Percentiles rank a stretch among this genome's conserved stretches.
These are phyloP conservation scores for Microctonus brassicae DNA, from an alignment of 2,888 invertebrate species.

Conservation along the genomic window DNA sequence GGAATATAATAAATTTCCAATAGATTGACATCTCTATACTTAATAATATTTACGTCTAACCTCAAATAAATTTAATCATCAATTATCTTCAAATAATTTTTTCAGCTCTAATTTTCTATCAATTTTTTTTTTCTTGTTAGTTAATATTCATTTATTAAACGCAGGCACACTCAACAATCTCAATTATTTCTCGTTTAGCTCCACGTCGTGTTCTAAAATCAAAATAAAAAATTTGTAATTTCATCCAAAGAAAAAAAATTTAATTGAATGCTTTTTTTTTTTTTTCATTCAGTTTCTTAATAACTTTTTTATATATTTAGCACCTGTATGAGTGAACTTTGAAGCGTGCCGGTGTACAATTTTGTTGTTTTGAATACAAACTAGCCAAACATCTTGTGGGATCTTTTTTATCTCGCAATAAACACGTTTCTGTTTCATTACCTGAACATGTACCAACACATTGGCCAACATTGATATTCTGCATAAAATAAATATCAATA, in stretches of 20 bases:
- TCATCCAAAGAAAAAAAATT: background rate
- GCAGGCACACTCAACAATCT: constrained; percentile 66
- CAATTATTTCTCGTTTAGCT: constrained; percentile 63
- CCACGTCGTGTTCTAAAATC: constrained; percentile 62
- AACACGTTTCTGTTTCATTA: constrained; percentile 62
- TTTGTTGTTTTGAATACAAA: constrained; percentile 55
- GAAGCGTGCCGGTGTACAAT: constrained; percentile 65
- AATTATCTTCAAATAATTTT: background rate
- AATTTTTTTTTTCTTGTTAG: background rate
- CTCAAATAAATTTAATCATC: background rate
- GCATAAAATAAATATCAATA: constrained; percentile 11
- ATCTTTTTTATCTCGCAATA: constrained; percentile 62
- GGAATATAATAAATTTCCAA: background rate
- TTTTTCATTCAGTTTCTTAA: background rate
- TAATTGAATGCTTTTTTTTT: background rate
- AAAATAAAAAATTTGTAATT: background rate
- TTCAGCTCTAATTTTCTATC: background rate
- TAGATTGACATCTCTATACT: background rate
- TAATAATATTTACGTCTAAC: background rate
- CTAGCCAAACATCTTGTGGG: constrained; percentile 63
- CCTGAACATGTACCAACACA: constrained; percentile 67
- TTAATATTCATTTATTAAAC: constrained; percentile 48
- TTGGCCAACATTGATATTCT: constrained; percentile 69
- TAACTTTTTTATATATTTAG: constrained; percentile 1
- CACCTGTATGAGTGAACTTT: constrained; percentile 66